Conservation (phyloP, 2,113 vertebrate genomes). For the Aptenodytes patagonicus region DNA sequence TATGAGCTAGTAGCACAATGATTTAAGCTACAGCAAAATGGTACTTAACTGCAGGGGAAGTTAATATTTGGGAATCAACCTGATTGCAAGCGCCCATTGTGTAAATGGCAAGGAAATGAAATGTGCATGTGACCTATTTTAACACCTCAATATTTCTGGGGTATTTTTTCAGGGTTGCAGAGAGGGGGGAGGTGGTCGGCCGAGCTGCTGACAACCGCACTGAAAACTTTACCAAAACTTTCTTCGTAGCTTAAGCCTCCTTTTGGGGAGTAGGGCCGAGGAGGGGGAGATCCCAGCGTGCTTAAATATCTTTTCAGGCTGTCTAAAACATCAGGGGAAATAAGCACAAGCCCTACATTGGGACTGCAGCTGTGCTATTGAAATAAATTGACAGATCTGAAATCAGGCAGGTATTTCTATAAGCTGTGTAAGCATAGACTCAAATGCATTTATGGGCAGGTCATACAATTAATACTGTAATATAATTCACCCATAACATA, state of each 20-base stretch:
- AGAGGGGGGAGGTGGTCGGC: background rate
- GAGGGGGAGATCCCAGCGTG: slow-evolving; percentile 34
- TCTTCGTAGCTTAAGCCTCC: background rate
- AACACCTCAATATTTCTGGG: slow-evolving; percentile 74
- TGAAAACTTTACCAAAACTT: slow-evolving; percentile 54
- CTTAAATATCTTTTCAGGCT: slow-evolving; percentile 72
- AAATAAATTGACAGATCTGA: background rate
- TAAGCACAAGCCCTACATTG: slow-evolving; percentile 8
- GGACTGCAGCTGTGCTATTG: slow-evolving; percentile 40
- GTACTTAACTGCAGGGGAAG: slow-evolving; percentile 58
- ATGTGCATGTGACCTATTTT: slow-evolving; percentile 61
- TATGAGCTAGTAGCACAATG: slow-evolving; percentile 62
- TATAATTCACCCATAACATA: background rate
- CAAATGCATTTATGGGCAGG: background rate
- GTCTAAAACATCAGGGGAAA: slow-evolving; percentile 71
- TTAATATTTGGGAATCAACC: slow-evolving; percentile 53
- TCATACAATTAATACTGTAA: background rate
- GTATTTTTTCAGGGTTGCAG: background rate
- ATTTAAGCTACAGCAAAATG: slow-evolving; percentile 63
- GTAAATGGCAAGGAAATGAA: slow-evolving; percentile 61
- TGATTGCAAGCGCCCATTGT: slow-evolving; percentile 69
- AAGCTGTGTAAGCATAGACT: background rate
- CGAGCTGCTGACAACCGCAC: slow-evolving; percentile 58
- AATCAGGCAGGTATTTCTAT: background rate
- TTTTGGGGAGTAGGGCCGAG: background rate